Evolutionary conservation across 2,888 invertebrate genomes (phyloP), one percentile per base, ranked within the genome.

Genomic region (Junonia oenone): DNA sequence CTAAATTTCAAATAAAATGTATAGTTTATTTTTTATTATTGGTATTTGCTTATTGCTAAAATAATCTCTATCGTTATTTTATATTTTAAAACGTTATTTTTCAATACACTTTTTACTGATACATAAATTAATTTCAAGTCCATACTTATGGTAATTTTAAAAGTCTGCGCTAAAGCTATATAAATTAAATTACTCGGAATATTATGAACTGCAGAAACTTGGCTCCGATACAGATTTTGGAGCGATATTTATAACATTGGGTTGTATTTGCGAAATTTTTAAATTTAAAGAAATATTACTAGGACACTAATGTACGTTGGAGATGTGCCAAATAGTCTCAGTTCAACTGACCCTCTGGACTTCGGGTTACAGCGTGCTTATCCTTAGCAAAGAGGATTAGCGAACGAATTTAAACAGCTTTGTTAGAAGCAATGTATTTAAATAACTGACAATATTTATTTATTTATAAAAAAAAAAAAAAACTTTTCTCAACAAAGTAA

Each of bases 281-380:
- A 74, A 79, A 78, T 71, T 76, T 76, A 74, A 71, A 73, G 67
- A 78, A 78, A 80, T 81, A 81, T 79, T 71, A 72, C 70, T 68
- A 66, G 69, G 70, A 70, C 73, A 72, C 73, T 81, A 82, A 83
- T 83, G 78, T 71, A 55, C 46, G 58, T 75, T 86, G 86, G 85
- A 68, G 51, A 22, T 40, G 11, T 37, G 80, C 84, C 85, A 85
- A 82, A 78, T 79, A 71, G 62, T 55, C 58, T 55, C 58, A 56
- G 58, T 26, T 57, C 54, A 33, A 59, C 54, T 56, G 56, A 58
- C 59, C 57, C 57, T 49, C 46, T 38, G 59, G 55, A 43, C 55
- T 60, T 3, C 38, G 11, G 57, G 50, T n/a, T 35, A 55, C 15
- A 27, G 29, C 35, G 43, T 46, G 45, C 48, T 46, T 59, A 52